Base-by-base conservation (phyloP, 2,113 vertebrate species). In the Prionailurus bengalensis region DNA sequence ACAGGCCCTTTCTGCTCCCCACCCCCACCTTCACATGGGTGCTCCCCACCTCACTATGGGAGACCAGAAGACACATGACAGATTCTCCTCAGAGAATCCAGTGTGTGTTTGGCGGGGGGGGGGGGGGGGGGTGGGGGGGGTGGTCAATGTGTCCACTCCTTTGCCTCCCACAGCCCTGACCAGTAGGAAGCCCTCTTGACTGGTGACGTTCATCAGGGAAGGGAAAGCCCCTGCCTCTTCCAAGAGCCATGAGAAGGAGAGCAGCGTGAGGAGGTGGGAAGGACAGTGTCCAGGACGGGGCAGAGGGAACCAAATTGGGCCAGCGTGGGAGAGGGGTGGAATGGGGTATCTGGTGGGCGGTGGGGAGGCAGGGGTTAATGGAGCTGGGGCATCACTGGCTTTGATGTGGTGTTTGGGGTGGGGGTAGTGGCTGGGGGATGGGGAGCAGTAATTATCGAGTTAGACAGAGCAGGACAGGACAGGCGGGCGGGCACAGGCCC, bases 401-500 rank as follows among this genome's bases (percentile, higher is more conserved):
- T 98, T 98, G 96, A 98, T 97, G 97, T 98, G 96, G 97, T 94
- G 78, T 65, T 97, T 92, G 93, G 94, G 96, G 73, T 96, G 91
- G 97, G 94, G 93, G 94, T 73, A 94, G 96, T 58, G 96, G 7
- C 88, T 96, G 98, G 98, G 97, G 98, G 96, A 95, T 81, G 96
- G 97, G 98, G 95, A 98, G 71, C 97, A 78, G 96, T 98, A 98
- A 98, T 98, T 98, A 98, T 92, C 10, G 97, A 94, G 98, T 98
- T 98, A 97, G 97, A 97, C 97, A 78, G 98, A 98, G 97, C 98
- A 98, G 98, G 98, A 98, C 98, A 95, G 97, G 97, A 98, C 97
- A 88, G 97, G 98, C 98, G 58, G 97, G 97, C 95, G 97, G 97
- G 98, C 98, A 97, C 98, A 98, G 97, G 98, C 98, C 96, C 95